phyloP scores from a whole-genome alignment of 2,113 vertebrate genomes.

The Tichodroma muraria region DNA sequence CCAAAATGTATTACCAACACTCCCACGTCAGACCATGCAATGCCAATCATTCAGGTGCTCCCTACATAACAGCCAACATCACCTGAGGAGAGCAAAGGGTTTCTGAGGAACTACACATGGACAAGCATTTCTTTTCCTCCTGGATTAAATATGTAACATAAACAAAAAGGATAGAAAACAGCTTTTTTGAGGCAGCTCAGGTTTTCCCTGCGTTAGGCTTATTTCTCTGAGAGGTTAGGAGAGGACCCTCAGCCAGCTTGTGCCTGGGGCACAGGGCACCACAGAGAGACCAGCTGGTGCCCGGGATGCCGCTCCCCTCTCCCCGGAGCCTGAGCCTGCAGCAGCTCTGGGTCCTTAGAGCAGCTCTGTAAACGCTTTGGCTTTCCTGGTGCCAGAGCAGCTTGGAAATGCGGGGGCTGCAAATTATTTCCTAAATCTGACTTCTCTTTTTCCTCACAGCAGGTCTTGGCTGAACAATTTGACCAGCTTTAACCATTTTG shows the following conservation, averaged over 20 bases:
- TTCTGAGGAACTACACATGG: background rate
- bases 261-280: background rate
- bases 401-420: background rate
- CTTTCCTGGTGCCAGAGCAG: background rate
- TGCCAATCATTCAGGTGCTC: background rate
- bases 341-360: background rate
- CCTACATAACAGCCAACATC: accelerated
- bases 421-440: background rate
- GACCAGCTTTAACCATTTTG: background rate
- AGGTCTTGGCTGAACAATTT: background rate
- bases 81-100: background rate
- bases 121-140: background rate
- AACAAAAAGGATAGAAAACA: background rate
- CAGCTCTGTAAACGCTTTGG: background rate
- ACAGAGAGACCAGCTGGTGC: background rate
- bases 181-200: background rate
- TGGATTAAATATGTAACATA: background rate
- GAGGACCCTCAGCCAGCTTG: background rate
- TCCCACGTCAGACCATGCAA: accelerated
- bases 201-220: accelerated
- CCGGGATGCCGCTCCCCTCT: background rate
- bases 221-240: background rate
- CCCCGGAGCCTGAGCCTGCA: background rate
- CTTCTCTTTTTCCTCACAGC: background rate
- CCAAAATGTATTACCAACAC: background rate